Conservation (phyloP, 30 jellyfish, hydroid and myxozoan species). For the Morbakka virulenta region DNA sequence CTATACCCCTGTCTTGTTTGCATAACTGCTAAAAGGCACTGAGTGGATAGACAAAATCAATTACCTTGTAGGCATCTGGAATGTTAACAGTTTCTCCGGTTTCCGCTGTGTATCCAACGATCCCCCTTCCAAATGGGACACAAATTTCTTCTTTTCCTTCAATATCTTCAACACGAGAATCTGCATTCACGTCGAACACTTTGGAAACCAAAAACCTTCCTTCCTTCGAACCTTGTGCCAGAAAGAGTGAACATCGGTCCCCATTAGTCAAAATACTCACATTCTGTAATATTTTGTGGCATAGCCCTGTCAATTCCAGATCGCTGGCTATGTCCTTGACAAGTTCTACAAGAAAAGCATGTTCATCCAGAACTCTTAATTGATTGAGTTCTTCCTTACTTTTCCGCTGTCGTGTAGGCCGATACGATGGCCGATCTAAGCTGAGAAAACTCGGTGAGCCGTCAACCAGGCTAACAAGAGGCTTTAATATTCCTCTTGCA, state of each 20-base stretch:
- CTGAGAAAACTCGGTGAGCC: slow-evolving; percentile 90
- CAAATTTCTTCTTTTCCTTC: slow-evolving; percentile 62
- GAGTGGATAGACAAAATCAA: background rate
- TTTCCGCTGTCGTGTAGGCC: slow-evolving; percentile 90
- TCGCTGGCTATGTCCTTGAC: slow-evolving; percentile 89
- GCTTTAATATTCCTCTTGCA: slow-evolving; percentile 78
- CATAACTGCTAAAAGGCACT: too few relatives aligned
- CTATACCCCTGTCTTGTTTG: too few relatives aligned
- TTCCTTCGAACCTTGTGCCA: slow-evolving; percentile 80
- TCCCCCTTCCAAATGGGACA: slow-evolving; percentile 95
- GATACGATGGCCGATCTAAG: slow-evolving; percentile 73
- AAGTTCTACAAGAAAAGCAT: slow-evolving; percentile 82
- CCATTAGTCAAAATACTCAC: slow-evolving; percentile 87
- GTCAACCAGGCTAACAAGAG: slow-evolving; percentile 71
- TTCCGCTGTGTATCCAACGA: slow-evolving; percentile 87
- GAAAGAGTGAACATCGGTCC: slow-evolving; percentile 90
- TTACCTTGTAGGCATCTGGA: slow-evolving; percentile 94
- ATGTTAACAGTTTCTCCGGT: slow-evolving; percentile 89
- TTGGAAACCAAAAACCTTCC: slow-evolving; percentile 84
- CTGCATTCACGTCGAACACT: slow-evolving; percentile 97
- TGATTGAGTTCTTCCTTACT: slow-evolving; percentile 86
- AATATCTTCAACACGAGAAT: slow-evolving; percentile 84
- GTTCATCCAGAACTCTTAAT: slow-evolving; percentile 77
- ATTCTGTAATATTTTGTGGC: slow-evolving; percentile 84
- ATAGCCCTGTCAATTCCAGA: slow-evolving; percentile 69